Conservation (phyloP, 37 sponge, comb jelly and placozoan genomes). For the Halichondria panicea region DNA sequence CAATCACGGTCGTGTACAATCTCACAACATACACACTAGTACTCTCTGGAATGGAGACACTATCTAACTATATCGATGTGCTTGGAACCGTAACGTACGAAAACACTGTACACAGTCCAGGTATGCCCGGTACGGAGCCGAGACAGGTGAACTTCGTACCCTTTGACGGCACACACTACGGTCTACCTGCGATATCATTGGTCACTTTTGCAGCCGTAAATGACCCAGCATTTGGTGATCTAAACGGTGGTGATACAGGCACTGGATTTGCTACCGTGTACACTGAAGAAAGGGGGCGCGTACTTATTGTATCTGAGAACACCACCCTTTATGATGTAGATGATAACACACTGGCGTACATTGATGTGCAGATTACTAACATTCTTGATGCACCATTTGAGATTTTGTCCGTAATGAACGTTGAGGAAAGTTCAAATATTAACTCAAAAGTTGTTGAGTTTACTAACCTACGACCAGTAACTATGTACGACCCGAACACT, state of each 20-base stretch:
- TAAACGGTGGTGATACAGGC: slow-evolving; percentile 59
- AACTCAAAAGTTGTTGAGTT: slow-evolving; percentile 7
- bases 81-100: slow-evolving; percentile 67
- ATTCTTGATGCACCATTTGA: slow-evolving; percentile 51
- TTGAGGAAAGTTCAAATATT: slow-evolving; percentile 15
- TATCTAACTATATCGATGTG: slow-evolving; percentile 66
- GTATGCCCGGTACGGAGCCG: slow-evolving; percentile 74
- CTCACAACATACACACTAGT: slow-evolving; percentile 24
- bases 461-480: slow-evolving; percentile 21
- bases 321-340: slow-evolving; percentile 77
- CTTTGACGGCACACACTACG: slow-evolving; percentile 65
- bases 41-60: slow-evolving; percentile 56
- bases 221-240: slow-evolving; percentile 74
- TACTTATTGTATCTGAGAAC: slow-evolving; percentile 20
- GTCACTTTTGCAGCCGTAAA: slow-evolving; percentile 78
- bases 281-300: slow-evolving; percentile 66
- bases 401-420: slow-evolving; percentile 42
- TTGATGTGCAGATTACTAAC: slow-evolving; percentile 58
- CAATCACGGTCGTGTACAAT: slow-evolving; percentile 42
- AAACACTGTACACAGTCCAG: slow-evolving; percentile 71
- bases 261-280: slow-evolving; percentile 24
- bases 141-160: slow-evolving; percentile 73
- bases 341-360: slow-evolving; percentile 44
- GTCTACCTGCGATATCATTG: slow-evolving; percentile 43
- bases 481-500: slow-evolving; percentile 12